Conservation (phyloP, 2,797 vertebrate genomes). For the Centroberyx gerrardi region DNA sequence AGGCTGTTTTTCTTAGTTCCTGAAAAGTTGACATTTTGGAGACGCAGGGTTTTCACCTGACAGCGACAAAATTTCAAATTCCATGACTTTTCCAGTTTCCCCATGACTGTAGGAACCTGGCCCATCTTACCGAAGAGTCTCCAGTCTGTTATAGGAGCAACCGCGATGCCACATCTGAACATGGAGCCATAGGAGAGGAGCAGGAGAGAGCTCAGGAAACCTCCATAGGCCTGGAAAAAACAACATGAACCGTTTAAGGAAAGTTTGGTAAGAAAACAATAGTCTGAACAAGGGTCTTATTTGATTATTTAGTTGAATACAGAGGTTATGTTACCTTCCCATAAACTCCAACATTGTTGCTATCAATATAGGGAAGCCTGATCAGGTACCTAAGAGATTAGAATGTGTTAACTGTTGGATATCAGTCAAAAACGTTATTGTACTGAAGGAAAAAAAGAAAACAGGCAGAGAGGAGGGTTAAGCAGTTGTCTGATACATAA, state of each 20-base stretch:
- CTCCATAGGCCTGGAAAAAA: conserved; percentile 80
- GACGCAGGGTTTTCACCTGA: too few species aligned
- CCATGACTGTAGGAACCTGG: background rate
- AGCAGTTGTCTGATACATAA: background rate
- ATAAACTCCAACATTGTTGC: conserved; percentile 78
- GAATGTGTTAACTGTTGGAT: background rate
- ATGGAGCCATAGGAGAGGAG: conserved; percentile 74
- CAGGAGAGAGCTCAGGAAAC: conserved; percentile 80
- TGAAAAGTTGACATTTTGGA: too few species aligned
- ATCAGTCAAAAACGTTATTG: background rate
- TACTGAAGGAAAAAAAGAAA: background rate
- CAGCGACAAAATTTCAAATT: background rate
- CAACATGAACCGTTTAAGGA: background rate
- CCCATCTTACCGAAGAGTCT: conserved; percentile 77
- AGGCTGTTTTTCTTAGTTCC: too few species aligned
- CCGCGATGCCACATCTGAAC: conserved; percentile 79
- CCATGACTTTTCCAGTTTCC: too few species aligned
- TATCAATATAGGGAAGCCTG: conserved; percentile 77
- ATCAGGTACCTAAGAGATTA: conserved; percentile 71
- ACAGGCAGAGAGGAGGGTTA: background rate
- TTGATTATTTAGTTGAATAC: too few species aligned
- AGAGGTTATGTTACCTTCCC: conserved; percentile 73
- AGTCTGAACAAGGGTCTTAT: background rate
- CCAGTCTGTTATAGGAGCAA: conserved; percentile 84
- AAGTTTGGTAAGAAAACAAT: background rate